These are phyloP conservation scores for Xanthostigma xanthostigma DNA, from an alignment of 2,888 invertebrate species.

Conservation along the genomic window DNA sequence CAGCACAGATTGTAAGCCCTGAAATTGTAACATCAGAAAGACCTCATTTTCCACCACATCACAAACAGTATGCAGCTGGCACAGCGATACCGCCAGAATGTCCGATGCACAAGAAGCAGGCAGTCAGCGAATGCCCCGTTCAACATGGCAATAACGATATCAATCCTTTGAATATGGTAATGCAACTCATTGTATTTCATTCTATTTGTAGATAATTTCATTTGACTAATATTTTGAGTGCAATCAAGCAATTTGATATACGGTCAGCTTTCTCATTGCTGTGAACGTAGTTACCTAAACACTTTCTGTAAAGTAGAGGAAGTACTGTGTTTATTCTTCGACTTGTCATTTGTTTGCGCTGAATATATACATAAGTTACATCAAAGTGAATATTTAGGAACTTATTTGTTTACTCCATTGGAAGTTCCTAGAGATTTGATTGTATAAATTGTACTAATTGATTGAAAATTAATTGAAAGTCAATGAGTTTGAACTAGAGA, in stretches of 20 bases:
- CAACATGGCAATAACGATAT: conserved; percentile 47
- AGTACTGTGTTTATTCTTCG: background rate
- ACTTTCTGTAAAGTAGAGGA: background rate
- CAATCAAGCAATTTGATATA: background rate
- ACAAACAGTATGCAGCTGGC: conserved; percentile 5
- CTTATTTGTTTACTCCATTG: too few relatives aligned
- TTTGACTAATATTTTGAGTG: background rate
- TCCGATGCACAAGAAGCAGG: conserved; percentile 61
- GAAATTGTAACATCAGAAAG: conserved; percentile 12
- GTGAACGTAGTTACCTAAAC: too few relatives aligned
- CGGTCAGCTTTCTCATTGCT: background rate
- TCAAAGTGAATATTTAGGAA: too few relatives aligned
- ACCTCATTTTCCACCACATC: conserved; percentile 1
- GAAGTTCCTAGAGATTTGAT: too few relatives aligned
- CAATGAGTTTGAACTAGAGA: background rate
- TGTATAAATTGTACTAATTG: background rate
- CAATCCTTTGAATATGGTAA: conserved; percentile 74
- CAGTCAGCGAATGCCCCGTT: conserved; percentile 56
- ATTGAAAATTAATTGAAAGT: background rate
- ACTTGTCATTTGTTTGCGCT: conserved; percentile 1
- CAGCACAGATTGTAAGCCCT: conserved; percentile 32
- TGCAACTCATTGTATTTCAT: conserved; percentile 10
- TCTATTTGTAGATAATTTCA: background rate
- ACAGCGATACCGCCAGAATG: conserved; percentile 60
- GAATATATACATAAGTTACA: background rate